These are phyloP conservation scores for Drosophila nr. perissopoda DNA, from an alignment of 2,888 invertebrate species.

Conservation along the genomic window DNA sequence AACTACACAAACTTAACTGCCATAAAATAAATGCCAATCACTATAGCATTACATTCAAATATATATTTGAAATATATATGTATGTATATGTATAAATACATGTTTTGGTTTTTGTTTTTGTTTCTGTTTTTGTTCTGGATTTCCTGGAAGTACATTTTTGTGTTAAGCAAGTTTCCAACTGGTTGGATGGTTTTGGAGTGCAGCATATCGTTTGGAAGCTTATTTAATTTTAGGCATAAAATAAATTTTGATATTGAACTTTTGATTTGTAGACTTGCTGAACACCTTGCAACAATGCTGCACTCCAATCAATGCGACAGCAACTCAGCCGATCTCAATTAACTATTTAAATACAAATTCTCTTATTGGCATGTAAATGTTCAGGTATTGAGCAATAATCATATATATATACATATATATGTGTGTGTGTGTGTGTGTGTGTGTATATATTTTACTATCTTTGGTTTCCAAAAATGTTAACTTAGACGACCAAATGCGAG, in stretches of 20 bases:
- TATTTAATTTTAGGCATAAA: constrained; percentile 7
- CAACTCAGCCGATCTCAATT: not conserved
- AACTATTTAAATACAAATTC: constrained; percentile 23
- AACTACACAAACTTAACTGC: constrained; percentile 72
- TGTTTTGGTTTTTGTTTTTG: not conserved
- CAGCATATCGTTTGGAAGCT: not conserved
- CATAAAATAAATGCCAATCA: constrained; percentile 45
- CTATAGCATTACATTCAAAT: constrained; percentile 31
- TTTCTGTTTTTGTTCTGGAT: no score
- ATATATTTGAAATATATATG: constrained; percentile 32
- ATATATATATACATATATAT: not conserved
- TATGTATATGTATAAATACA: constrained; percentile 23
- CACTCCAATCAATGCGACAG: constrained; percentile 23
- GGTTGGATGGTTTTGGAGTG: not conserved
- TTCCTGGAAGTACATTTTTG: not conserved
- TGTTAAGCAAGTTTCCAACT: not conserved
- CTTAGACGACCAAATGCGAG: constrained; percentile 91
- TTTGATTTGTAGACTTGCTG: constrained; percentile 16
- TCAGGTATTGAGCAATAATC: constrained; percentile 53
- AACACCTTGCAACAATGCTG: constrained; percentile 5
- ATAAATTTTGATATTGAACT: constrained; percentile 9
- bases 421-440: not conserved
- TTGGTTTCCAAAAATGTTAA: constrained; percentile 59
- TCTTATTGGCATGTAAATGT: constrained; percentile 36
- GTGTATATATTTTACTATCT: constrained; percentile 1